Base-by-base conservation (phyloP, 2,113 vertebrate genomes). In the Rutilus rutilus region DNA sequence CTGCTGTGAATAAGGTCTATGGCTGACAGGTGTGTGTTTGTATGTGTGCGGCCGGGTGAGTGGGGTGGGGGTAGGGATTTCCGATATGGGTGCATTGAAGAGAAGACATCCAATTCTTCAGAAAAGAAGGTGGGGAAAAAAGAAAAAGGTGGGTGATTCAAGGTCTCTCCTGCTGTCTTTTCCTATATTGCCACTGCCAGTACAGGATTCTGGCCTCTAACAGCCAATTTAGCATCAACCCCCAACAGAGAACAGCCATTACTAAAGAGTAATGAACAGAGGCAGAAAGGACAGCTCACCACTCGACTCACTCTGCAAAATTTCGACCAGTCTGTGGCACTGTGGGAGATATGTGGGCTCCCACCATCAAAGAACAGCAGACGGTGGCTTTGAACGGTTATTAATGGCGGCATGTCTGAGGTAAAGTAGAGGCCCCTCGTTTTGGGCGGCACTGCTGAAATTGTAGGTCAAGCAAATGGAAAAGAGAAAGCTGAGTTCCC, bases 91-190 rank as follows among this genome's bases (percentile, higher is more conserved):
- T 60, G 82, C 78, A 86, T 47, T 17, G 54, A 74, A 27, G 76
- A 67, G 81, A 78, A 78, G 78, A 86, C 78, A 87, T 71, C 47
- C 65, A 89, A 89, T 71, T 78, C 59, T 83, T 69, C 73, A 85
- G 45, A 85, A 84, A 81, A 47, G 77, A 57, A 64, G 69, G 5
- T n/a, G 39, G 69, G 50, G 59, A 30, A 75, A 45, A 62, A 76
- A 76, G 10, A 79, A 84, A 83, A 84, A 83, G 75, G 8, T 36
- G 78, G 78, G 82, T 80, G 78, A 85, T 62, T 87, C 71, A 85
- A 89, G 85, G 88, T 87, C 82, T 82, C 73, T 85, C 69, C 71
- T 86, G 82, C 82, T 86, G 85, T 69, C 74, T 86, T 89, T 86
- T 80, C 7, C 80, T 78, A 73, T 80, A 52, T 85, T 80, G 52